phyloP scores from a whole-genome alignment of 2,797 vertebrate genomes.

The Mormyrus proboscirostris region DNA sequence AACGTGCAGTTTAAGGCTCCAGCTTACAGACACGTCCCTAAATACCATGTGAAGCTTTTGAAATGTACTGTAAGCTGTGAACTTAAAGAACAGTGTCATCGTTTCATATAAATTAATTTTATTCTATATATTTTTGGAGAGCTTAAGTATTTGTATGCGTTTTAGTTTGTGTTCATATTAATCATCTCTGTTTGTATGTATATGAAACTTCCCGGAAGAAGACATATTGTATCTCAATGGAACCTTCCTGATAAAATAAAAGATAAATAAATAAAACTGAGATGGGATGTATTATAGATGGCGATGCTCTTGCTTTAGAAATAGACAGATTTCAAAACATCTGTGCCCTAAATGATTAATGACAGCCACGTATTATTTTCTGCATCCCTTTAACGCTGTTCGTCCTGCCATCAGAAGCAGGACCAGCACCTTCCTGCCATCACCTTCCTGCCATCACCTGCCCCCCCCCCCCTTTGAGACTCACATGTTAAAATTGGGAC shows the following conservation, averaged over 20 bases:
- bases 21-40: neutral
- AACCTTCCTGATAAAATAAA: neutral
- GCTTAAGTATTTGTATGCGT: neutral
- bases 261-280: too few species aligned
- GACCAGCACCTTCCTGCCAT: neutral
- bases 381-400: neutral
- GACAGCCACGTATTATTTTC: slow-evolving; percentile 33
- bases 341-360: slow-evolving; percentile 58
- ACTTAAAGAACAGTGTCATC: neutral
- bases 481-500: too few species aligned
- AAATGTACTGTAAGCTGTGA: neutral
- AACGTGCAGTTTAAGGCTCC: slow-evolving; percentile 8
- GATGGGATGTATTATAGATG: slow-evolving; percentile 25
- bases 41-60: neutral
- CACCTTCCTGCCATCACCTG: neutral
- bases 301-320: neutral
- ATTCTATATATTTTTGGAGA: neutral
- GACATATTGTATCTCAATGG: neutral
- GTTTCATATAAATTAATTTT: neutral
- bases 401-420: too few species aligned
- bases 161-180: neutral
- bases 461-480: too few species aligned
- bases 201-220: neutral
- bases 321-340: slow-evolving; percentile 39
- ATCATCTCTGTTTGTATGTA: neutral